Evolutionary conservation across 2,797 vertebrate species (phyloP), one percentile per base, ranked within the genome.

Genomic region (Cephalopachus bancanus): DNA sequence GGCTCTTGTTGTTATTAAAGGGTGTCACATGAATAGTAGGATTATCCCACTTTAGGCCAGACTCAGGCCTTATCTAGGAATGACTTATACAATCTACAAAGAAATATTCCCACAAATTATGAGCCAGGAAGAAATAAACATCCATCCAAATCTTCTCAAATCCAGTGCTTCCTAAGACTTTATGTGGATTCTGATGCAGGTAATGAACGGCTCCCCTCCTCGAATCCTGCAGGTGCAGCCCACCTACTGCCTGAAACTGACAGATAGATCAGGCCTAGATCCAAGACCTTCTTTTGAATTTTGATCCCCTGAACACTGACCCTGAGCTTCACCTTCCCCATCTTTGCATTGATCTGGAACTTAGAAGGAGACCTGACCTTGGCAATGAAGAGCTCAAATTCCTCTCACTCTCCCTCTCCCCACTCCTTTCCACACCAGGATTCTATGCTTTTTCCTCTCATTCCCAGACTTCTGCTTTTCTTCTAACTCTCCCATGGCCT

Each of bases 401-500:
- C 51, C n/a, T 16, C 9, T 12, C 2, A 19, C 44, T 83, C 57
- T 93, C 24, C 69, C 44, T 60, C 37, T 64, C 10, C 10, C 0
- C 7, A 72, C 26, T 64, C 62, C 60, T 81, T 69, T 44, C 11
- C 60, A 75, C 8, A 44, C 6, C 28, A 57, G 64, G 7, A 57
- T 72, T 80, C 65, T 9, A 4, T 15, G 11, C 22, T 67, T 74
- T 28, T 59, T 85, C 26, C n/a, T 30, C n/a, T 84, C 10, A 3
- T 86, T 65, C 79, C 26, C 53, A 89, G 67, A 71, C 62, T 37
- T 94, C 67, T 75, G 33, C 5, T 83, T 74, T 93, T 75, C 60
- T 26, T 72, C 20, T 33, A 83, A 74, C 16, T 67, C 55, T 57
- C 14, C 24, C 11, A 37, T n/a, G 69, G 83, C 49, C 67, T 81